Percentiles rank a stretch among this genome's conserved stretches.
These are phyloP conservation scores for Matsumyia berberina DNA, from an alignment of 2,888 invertebrate species.

Conservation along the genomic window DNA sequence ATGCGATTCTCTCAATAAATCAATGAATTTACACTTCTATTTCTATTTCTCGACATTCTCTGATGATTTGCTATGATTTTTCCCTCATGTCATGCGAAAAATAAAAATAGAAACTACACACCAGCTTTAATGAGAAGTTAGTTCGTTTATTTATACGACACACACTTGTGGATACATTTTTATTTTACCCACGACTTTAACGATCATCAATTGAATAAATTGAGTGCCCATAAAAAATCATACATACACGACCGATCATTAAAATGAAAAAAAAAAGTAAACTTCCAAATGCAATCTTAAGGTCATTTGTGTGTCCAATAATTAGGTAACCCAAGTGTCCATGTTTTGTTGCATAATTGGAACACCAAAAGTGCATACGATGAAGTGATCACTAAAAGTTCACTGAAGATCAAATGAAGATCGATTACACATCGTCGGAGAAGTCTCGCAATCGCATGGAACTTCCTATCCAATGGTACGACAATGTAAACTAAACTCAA, in stretches of 20 bases:
- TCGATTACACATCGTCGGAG: constrained; percentile 28
- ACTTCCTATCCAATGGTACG: constrained; percentile 24
- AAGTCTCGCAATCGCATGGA: constrained; percentile 12
- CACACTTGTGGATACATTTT: constrained; percentile 6
- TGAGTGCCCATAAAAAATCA: constrained; percentile 28
- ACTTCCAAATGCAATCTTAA: constrained; percentile 20
- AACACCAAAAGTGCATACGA: background rate
- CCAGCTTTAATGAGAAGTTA: constrained; percentile 9
- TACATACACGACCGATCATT: constrained; percentile 20
- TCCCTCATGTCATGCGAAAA: background rate
- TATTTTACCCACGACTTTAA: constrained; percentile 30
- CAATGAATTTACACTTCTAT: constrained; percentile 31
- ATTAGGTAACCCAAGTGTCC: constrained; percentile 10
- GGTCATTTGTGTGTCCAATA: constrained; percentile 35
- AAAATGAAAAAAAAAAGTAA: constrained; percentile 4
- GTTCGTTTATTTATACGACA: background rate
- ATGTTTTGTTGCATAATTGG: constrained; percentile 27
- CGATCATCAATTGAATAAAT: constrained; percentile 55
- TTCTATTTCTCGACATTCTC: constrained; percentile 22
- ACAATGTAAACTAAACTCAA: constrained; percentile 1
- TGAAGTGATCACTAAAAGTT: constrained; percentile 44
- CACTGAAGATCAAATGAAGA: constrained; percentile 39
- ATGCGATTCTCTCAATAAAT: constrained; percentile 34
- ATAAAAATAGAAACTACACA: background rate
- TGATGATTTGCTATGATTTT: constrained; percentile 13